phyloP scores from a whole-genome alignment of 2,113 vertebrate genomes.

The Astatoreochromis straeleni region DNA sequence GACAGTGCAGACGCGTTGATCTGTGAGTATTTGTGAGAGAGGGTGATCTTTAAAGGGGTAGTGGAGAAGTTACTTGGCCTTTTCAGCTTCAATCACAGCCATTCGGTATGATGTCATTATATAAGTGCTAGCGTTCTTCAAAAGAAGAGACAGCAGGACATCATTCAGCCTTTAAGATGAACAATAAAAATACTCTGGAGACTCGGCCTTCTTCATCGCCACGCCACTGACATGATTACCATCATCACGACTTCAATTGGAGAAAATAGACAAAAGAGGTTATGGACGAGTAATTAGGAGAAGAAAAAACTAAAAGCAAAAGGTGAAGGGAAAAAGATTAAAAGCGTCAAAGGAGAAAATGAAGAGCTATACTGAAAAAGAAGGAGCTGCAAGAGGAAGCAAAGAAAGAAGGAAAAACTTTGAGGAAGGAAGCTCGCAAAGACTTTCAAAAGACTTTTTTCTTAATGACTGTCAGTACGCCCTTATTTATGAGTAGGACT shows the following conservation, averaged over 20 bases:
- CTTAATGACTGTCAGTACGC: neutral
- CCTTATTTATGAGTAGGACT: neutral
- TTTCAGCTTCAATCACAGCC: constrained; percentile 60
- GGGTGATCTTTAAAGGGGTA: constrained; percentile 26
- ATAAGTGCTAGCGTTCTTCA: constrained; percentile 12
- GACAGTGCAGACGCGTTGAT: neutral
- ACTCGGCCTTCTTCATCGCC: constrained; percentile 15
- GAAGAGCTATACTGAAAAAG: neutral
- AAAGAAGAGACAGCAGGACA: neutral
- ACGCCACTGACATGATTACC: neutral
- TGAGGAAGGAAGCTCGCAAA: neutral
- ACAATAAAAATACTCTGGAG: constrained; percentile 8
- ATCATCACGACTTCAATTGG: neutral
- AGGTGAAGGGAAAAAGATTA: neutral
- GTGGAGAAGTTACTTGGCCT: constrained; percentile 54
- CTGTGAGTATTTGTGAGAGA: neutral
- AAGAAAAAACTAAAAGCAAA: neutral
- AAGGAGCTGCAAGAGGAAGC: neutral
- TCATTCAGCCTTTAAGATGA: constrained; percentile 42
- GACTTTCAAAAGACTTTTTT: neutral
- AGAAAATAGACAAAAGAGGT: neutral
- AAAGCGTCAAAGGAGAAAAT: neutral
- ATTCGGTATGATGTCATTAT: constrained; percentile 36
- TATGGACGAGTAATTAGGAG: neutral
- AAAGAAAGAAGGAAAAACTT: neutral